Evolutionary conservation across 2,888 invertebrate genomes (phyloP).

Genomic region (Xanthorhoe designata): DNA sequence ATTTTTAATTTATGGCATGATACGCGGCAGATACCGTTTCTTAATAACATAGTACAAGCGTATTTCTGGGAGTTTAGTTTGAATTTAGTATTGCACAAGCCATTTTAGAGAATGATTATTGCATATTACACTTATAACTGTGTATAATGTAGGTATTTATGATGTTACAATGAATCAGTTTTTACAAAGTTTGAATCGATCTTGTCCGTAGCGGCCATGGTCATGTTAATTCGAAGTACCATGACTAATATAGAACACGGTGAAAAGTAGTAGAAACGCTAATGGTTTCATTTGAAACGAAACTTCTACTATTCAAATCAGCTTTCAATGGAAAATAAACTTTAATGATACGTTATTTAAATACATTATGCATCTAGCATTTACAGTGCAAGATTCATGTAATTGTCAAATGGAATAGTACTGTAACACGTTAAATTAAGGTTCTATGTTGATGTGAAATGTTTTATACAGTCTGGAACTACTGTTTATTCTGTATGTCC

Average conservation of each 20-base stretch:
- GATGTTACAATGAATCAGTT: not conserved
- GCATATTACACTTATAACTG: not conserved
- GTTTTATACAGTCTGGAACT: not conserved
- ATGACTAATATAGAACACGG: slow-evolving; percentile 27
- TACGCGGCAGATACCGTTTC: not conserved
- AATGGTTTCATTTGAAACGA: slow-evolving; percentile 32
- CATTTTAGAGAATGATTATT: not conserved
- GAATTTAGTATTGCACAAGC: not conserved
- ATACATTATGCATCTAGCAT: not conserved
- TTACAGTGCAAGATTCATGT: not conserved
- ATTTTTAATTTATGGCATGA: not conserved
- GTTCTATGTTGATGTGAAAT: not conserved
- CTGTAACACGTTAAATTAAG: not conserved
- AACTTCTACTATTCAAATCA: slow-evolving; percentile 1
- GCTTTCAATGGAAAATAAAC: slow-evolving; percentile 8
- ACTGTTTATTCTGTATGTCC: slow-evolving; percentile 3
- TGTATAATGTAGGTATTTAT: not conserved
- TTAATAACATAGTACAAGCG: not conserved
- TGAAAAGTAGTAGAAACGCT: slow-evolving; percentile 19
- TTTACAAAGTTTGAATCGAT: not conserved
- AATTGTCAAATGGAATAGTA: slow-evolving; percentile 1
- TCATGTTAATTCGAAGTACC: slow-evolving; percentile 19
- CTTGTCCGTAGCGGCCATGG: slow-evolving; percentile 1
- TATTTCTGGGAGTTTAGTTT: not conserved
- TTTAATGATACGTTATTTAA: not conserved